Evolutionary conservation across 2,888 invertebrate species (phyloP).

Genomic region (Nebria salina): DNA sequence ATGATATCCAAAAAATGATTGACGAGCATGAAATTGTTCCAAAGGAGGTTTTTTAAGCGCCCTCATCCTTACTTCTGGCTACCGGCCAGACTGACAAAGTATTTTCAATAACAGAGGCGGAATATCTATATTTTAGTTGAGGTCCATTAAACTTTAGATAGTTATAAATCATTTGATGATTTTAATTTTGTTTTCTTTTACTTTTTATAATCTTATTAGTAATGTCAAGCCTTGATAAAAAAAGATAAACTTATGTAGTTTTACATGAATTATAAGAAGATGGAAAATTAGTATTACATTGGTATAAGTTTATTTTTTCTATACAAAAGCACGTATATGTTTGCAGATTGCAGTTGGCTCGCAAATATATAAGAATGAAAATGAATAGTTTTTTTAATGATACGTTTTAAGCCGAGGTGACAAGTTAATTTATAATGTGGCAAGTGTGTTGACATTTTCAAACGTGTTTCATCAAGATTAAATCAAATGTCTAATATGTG

Average conservation of each 20-base stretch:
- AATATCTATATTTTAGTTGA: conserved; percentile 22
- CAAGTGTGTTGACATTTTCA: conserved; percentile 5
- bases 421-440: background rate
- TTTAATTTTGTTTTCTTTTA: background rate
- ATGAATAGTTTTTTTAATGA: background rate
- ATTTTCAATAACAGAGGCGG: conserved; percentile 23
- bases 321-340: too few relatives aligned
- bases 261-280: too few relatives aligned
- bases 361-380: background rate
- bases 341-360: background rate
- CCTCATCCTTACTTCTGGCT: conserved; percentile 28
- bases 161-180: background rate
- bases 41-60: conserved; percentile 19
- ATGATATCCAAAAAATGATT: conserved; percentile 2
- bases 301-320: too few relatives aligned
- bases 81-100: conserved; percentile 22
- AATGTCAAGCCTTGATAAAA: too few relatives aligned
- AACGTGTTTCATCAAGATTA: background rate
- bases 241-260: too few relatives aligned
- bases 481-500: background rate
- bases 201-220: background rate
- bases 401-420: background rate
- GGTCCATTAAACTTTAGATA: background rate
- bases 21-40: conserved; percentile 25
- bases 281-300: too few relatives aligned